Percentiles rank a stretch among this genome's conserved stretches.
Evolutionary conservation across 2,113 vertebrate species (phyloP).

Genomic region (Callorhinus ursinus): DNA sequence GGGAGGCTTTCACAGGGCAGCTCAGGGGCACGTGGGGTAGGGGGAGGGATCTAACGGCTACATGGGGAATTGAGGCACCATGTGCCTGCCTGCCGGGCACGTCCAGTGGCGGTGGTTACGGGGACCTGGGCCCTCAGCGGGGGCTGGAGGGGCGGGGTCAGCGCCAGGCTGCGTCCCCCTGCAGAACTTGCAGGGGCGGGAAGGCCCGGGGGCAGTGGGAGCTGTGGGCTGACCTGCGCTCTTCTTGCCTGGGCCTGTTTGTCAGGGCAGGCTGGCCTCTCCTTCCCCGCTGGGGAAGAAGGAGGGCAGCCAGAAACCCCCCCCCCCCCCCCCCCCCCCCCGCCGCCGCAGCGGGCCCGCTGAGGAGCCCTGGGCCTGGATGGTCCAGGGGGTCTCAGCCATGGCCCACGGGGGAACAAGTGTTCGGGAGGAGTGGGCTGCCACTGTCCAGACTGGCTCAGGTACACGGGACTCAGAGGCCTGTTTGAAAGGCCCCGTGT

Average conservation of each 20-base stretch:
- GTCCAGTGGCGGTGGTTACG: fast-evolving
- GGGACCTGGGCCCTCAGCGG: not conserved
- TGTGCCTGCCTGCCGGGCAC: fast-evolving
- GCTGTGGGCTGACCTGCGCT: not conserved
- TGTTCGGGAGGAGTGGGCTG: not conserved
- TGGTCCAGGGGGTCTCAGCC: not conserved
- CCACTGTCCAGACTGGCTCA: not conserved
- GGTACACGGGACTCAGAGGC: not conserved
- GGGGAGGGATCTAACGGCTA: not conserved
- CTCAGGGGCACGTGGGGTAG: not conserved
- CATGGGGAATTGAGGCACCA: not conserved
- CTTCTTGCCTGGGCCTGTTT: not conserved
- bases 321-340: too few relatives aligned
- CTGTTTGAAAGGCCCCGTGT: not conserved
- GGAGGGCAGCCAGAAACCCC: not conserved
- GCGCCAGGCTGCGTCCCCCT: not conserved
- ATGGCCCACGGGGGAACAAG: too few relatives aligned
- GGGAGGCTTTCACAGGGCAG: too few relatives aligned
- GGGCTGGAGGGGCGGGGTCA: not conserved
- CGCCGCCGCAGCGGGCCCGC: too few relatives aligned
- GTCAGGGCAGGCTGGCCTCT: not conserved
- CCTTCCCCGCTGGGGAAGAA: not conserved
- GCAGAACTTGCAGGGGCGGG: not conserved
- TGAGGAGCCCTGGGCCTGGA: not conserved
- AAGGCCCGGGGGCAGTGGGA: not conserved